Conservation (phyloP, 1,140 invertebrate genomes). For the Phortica variegata region DNA sequence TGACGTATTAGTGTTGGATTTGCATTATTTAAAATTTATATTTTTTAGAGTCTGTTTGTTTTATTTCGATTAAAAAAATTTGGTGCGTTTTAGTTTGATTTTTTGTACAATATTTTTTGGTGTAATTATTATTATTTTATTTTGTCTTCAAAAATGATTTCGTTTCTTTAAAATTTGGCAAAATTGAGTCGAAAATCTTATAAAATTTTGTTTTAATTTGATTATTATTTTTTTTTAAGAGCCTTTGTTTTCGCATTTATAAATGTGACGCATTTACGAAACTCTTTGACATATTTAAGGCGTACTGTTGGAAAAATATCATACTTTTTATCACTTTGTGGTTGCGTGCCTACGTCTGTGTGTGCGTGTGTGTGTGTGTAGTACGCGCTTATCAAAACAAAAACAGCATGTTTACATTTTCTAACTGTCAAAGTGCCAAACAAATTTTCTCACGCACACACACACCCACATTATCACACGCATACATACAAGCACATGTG, state of each 20-base stretch:
- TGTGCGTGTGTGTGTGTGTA: not conserved
- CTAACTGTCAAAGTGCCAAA: slow-evolving; percentile 42
- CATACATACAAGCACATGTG: too few relatives aligned
- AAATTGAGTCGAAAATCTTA: slow-evolving; percentile 18
- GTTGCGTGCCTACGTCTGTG: not conserved
- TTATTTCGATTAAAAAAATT: too few relatives aligned
- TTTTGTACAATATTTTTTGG: too few relatives aligned
- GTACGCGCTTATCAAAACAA: slow-evolving; percentile 35
- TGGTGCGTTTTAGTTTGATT: too few relatives aligned
- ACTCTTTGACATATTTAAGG: slow-evolving; percentile 9
- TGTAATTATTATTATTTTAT: too few relatives aligned
- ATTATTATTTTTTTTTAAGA: slow-evolving; percentile 38
- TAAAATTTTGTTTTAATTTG: slow-evolving; percentile 33
- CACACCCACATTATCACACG: slow-evolving; percentile 3
- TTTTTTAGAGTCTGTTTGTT: too few relatives aligned
- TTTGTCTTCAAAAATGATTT: too few relatives aligned
- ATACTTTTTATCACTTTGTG: too few relatives aligned
- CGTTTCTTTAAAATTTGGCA: slow-evolving; percentile 7
- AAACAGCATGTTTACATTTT: slow-evolving; percentile 52
- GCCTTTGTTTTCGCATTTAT: slow-evolving; percentile 10
- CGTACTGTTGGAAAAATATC: too few relatives aligned
- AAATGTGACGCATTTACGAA: slow-evolving; percentile 14
- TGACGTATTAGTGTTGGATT: too few relatives aligned
- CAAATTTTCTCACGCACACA: slow-evolving; percentile 27
- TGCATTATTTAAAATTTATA: too few relatives aligned